Evolutionary conservation across 2,113 vertebrate species (phyloP), one percentile per base, ranked within the genome.

Genomic region (Cygnus buccinator): DNA sequence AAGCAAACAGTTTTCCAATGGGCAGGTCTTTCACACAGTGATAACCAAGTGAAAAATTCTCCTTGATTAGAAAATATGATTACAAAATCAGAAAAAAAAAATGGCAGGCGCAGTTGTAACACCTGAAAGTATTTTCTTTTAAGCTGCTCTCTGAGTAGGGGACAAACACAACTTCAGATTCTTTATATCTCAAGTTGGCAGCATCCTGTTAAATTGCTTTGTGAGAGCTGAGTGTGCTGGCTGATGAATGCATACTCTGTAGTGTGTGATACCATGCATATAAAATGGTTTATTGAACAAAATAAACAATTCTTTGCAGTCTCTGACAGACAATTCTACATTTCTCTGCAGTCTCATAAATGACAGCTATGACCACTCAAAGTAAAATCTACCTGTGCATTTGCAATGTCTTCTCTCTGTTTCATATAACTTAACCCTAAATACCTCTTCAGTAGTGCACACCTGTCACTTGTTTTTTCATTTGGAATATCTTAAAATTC

Each of bases 241-340:
- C 35, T 96, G 92, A 91, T 86, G 72, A 95, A 96, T 96, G 81
- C 78, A 55, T 86, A n/a, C 68, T 79, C 76, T 74, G 63, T 61
- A n/a, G 81, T 88, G 43, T 94, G 89, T 88, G 90, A 83, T 95
- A 58, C 75, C 74, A 61, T 91, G 91, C 91, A 96, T 95, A 94
- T 78, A 94, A 95, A 96, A 95, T 86, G 76, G 65, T 84, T 95
- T 97, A 93, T 93, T 92, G 89, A 94, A 78, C 39, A 95, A 97
- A 96, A 96, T 90, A 96, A 96, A 94, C 84, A 94, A 75, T 85
- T 93, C 48, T 87, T 57, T 86, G 55, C 82, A 84, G 89, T 89
- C 31, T 91, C 77, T 65, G 55, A 79, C 61, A 79, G 78, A 91
- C 75, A 94, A 77, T 48, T 91, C 71, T 91, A 22, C n/a, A 26